Evolutionary conservation across 2,888 invertebrate species (phyloP).

Genomic region (Agrotis exclamationis): DNA sequence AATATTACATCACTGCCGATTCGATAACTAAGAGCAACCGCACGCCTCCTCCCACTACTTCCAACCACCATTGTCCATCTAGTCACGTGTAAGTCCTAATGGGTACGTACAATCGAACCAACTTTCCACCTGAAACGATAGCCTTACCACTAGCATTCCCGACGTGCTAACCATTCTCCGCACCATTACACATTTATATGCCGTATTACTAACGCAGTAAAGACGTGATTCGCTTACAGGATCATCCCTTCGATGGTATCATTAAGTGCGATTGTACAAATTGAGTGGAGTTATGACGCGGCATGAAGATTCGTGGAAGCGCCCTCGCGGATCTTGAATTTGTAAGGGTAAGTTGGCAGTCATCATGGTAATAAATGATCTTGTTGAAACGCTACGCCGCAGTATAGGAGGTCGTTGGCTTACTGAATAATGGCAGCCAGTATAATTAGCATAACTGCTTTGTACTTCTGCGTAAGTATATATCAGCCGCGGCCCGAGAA

Average conservation of each 20-base stretch:
- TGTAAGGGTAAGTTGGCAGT: slow-evolving; percentile 64
- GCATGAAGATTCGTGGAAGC: slow-evolving; percentile 66
- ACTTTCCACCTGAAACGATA: slow-evolving; percentile 58
- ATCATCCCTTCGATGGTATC: slow-evolving; percentile 61
- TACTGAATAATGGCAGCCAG: slow-evolving; percentile 58
- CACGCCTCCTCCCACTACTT: slow-evolving; percentile 9
- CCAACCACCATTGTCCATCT: slow-evolving; percentile 46
- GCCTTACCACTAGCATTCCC: slow-evolving; percentile 50
- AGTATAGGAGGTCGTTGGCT: slow-evolving; percentile 62
- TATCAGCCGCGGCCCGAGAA: slow-evolving; percentile 52
- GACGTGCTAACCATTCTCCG: slow-evolving; percentile 48
- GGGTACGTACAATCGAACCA: slow-evolving; percentile 61
- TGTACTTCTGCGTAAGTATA: slow-evolving; percentile 54
- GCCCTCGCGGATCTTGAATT: slow-evolving; percentile 62
- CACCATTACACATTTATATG: slow-evolving; percentile 63
- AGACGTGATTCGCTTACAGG: slow-evolving; percentile 65
- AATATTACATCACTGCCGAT: slow-evolving; percentile 25
- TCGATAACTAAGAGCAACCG: slow-evolving; percentile 25
- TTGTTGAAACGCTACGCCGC: slow-evolving; percentile 60
- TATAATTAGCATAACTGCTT: slow-evolving; percentile 67
- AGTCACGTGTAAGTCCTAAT: slow-evolving; percentile 64
- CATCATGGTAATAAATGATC: slow-evolving; percentile 70
- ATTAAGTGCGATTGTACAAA: slow-evolving; percentile 74
- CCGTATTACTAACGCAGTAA: slow-evolving; percentile 62
- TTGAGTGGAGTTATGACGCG: slow-evolving; percentile 74